These are phyloP conservation scores for Cetonia aurata DNA, from an alignment of 2,888 invertebrate species.

Conservation along the genomic window DNA sequence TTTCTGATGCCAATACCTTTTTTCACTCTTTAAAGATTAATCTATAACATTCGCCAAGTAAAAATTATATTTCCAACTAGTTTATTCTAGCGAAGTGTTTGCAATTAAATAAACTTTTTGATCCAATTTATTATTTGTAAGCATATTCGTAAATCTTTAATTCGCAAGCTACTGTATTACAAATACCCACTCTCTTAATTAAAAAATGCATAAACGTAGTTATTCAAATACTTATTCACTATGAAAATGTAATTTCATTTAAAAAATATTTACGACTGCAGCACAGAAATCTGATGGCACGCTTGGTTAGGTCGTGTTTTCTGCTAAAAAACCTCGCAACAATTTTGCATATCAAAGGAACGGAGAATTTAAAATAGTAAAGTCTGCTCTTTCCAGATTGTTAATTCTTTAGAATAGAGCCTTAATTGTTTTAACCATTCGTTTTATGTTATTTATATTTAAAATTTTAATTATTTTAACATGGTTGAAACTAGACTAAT, in stretches of 20 bases:
- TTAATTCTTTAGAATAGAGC: slow-evolving; percentile 34
- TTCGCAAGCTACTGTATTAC: background rate
- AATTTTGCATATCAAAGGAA: slow-evolving; percentile 25
- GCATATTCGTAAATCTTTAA: slow-evolving; percentile 15
- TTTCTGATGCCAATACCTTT: too few species aligned
- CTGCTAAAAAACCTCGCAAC: background rate
- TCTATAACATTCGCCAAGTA: too few species aligned
- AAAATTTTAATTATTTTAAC: too few species aligned
- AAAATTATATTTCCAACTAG: too few species aligned
- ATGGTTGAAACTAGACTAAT: too few species aligned
- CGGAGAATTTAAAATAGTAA: slow-evolving; percentile 22
- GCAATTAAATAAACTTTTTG: background rate
- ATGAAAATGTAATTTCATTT: slow-evolving; percentile 28
- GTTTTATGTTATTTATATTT: too few species aligned
- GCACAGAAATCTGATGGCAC: background rate
- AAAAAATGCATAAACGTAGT: slow-evolving; percentile 6
- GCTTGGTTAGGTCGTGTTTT: background rate
- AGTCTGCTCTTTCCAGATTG: slow-evolving; percentile 33
- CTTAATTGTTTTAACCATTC: slow-evolving; percentile 26
- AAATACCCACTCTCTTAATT: slow-evolving; percentile 3
- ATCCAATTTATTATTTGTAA: background rate
- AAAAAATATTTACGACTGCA: slow-evolving; percentile 25
- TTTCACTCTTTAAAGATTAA: too few species aligned
- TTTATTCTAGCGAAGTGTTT: too few species aligned
- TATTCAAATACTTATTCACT: slow-evolving; percentile 8